phyloP scores from a whole-genome alignment of 1,140 invertebrate genomes.

The Bombus balteatus region DNA sequence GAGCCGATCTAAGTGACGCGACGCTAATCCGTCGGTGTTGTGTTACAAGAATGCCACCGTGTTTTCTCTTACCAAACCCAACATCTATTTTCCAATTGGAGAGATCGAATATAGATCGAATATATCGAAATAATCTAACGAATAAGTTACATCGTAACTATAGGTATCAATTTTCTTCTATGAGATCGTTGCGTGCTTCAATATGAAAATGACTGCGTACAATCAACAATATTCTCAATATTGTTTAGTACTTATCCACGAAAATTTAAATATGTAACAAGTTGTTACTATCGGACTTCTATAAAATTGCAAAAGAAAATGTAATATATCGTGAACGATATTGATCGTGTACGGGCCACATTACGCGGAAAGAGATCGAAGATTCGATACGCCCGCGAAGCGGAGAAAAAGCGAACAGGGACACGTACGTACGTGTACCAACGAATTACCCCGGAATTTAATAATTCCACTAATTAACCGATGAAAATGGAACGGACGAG shows the following conservation, averaged over 20 bases:
- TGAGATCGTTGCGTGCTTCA: no score
- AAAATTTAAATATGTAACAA: neutral
- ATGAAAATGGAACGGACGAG: conserved; percentile 42
- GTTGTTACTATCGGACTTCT: neutral
- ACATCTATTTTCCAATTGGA: neutral
- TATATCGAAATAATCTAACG: neutral
- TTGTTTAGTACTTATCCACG: no score
- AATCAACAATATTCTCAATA: neutral
- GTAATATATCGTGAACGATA: neutral
- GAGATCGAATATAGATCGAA: neutral
- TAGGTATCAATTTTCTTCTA: neutral
- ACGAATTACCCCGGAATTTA: conserved; percentile 37
- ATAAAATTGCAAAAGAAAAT: no score
- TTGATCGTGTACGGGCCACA: neutral
- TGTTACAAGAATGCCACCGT: neutral
- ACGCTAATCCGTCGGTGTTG: conserved; percentile 10
- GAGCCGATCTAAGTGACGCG: neutral
- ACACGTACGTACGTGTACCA: neutral
- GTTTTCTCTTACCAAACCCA: neutral
- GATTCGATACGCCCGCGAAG: neutral
- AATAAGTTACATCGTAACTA: neutral
- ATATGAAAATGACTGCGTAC: neutral
- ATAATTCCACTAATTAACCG: conserved; percentile 35
- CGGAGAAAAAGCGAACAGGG: neutral
- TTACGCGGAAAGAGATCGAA: neutral